These are phyloP conservation scores for Parasteatoda lunata DNA, from an alignment of 2,888 invertebrate genomes.

Conservation along the genomic window DNA sequence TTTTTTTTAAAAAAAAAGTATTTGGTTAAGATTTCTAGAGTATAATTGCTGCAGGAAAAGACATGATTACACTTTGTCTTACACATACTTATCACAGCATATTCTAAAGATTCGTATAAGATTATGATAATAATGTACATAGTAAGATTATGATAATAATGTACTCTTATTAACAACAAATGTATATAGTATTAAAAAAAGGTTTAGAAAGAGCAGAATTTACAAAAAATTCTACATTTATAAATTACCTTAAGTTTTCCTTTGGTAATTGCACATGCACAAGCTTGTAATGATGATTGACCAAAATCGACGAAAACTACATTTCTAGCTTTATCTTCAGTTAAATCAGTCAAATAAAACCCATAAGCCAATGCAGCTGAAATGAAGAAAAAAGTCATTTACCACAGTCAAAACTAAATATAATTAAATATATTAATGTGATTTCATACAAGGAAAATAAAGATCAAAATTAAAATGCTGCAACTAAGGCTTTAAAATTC, in stretches of 20 bases:
- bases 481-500: too few relatives aligned
- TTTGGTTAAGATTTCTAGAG: too few relatives aligned
- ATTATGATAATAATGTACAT: too few relatives aligned
- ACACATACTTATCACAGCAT: too few relatives aligned
- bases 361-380: conserved; percentile 94
- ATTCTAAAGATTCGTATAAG: too few relatives aligned
- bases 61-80: too few relatives aligned
- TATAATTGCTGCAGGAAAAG: too few relatives aligned
- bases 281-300: conserved; percentile 89
- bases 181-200: background rate
- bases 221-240: background rate
- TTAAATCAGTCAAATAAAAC: conserved; percentile 97
- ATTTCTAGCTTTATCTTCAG: conserved; percentile 90
- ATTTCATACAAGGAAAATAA: background rate
- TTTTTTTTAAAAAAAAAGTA: too few relatives aligned
- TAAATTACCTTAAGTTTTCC: conserved; percentile 74
- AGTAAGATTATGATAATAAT: too few relatives aligned
- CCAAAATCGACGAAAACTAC: conserved; percentile 98
- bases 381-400: background rate
- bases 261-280: conserved; percentile 76
- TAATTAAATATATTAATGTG: conserved; percentile 10
- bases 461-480: too few relatives aligned
- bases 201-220: background rate
- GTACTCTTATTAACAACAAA: too few relatives aligned
- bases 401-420: background rate